Conservation (phyloP, 2,888 invertebrate species). For the Drosophila sordidapex region DNA sequence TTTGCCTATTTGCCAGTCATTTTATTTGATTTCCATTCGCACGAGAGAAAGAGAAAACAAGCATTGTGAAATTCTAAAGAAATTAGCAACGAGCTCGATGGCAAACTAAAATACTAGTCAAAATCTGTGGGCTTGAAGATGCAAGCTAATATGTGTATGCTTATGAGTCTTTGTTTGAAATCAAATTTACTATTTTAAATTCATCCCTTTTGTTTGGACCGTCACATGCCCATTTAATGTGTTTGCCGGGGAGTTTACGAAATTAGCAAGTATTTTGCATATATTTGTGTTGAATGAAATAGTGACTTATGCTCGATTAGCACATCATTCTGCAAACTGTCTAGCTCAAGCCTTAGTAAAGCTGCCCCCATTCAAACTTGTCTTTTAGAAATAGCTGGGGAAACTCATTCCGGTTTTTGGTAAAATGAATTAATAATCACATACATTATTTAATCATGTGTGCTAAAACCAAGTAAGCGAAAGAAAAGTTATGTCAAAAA, state of each 20-base stretch:
- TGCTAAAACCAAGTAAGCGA: not conserved
- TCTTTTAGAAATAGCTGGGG: not conserved
- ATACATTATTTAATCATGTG: not conserved
- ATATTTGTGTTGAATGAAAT: slow-evolving; percentile 42
- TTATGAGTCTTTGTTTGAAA: slow-evolving; percentile 1
- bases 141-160: not conserved
- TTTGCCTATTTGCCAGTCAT: slow-evolving; percentile 71
- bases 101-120: slow-evolving; percentile 56
- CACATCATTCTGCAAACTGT: slow-evolving; percentile 21
- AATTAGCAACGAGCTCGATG: slow-evolving; percentile 48
- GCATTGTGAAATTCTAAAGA: slow-evolving; percentile 60
- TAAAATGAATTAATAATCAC: not conserved
- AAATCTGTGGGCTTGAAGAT: slow-evolving; percentile 1
- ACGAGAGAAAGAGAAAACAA: slow-evolving; percentile 16
- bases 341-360: not conserved
- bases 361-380: not conserved
- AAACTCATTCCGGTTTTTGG: not conserved
- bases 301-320: slow-evolving; percentile 40
- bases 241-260: slow-evolving; percentile 21
- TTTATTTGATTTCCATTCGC: slow-evolving; percentile 70
- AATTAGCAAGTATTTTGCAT: slow-evolving; percentile 57
- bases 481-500: not conserved
- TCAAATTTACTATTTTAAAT: slow-evolving; percentile 7
- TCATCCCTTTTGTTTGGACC: not conserved
- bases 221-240: not conserved